A percentile compares a stretch with the other conserved stretches of the same genome.
Conservation (phyloP, 1,140 invertebrate genomes). For the Macrosteles quadrilineatus region DNA sequence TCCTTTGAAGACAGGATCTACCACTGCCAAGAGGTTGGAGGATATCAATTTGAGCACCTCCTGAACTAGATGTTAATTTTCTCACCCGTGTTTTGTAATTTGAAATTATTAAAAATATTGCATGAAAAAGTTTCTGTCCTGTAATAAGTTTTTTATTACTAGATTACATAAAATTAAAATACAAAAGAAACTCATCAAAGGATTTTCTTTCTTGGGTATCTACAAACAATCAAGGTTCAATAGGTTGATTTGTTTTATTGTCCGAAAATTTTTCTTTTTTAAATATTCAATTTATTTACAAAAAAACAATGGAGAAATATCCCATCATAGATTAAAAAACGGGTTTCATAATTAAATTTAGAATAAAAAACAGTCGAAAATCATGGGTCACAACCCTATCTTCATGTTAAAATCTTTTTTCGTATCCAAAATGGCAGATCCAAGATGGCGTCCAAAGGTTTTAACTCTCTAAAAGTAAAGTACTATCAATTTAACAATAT, state of each 20-base stretch:
- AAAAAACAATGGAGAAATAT: no score
- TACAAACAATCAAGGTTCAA: background rate
- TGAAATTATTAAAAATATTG: background rate
- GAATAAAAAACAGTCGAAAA: background rate
- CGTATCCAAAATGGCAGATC: background rate
- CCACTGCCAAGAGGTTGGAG: conserved; percentile 6
- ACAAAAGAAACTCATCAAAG: background rate
- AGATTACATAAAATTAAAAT: background rate
- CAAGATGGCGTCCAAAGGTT: no score
- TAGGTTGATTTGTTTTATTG: background rate
- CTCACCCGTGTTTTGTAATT: no score
- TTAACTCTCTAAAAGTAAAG: no score
- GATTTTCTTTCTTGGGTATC: no score
- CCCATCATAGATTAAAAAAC: no score
- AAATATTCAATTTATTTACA: background rate
- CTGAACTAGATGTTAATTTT: conserved; percentile 7
- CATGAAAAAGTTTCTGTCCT: no score
- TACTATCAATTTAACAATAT: no score
- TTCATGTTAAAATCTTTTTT: background rate
- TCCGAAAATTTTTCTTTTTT: background rate
- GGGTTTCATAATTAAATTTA: no score
- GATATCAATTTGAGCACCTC: conserved; percentile 9
- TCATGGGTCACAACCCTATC: background rate
- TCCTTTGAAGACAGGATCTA: conserved; percentile 3
- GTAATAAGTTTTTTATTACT: background rate